Evolutionary conservation across 1,140 invertebrate genomes (phyloP).

Genomic region (Atopsyche davidsoni): DNA sequence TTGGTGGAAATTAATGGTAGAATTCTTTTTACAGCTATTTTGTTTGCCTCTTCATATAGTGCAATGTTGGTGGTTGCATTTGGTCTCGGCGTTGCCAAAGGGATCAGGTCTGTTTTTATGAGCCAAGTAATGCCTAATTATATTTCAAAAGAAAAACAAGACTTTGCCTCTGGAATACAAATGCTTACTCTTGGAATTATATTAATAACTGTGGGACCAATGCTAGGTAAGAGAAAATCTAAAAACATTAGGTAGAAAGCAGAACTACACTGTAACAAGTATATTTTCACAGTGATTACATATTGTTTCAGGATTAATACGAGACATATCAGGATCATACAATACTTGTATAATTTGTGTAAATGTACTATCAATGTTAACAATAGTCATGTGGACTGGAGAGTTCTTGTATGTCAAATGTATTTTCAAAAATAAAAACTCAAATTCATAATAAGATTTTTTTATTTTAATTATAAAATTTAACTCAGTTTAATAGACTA

Average conservation of each 20-base stretch:
- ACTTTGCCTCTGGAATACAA: slow-evolving; percentile 59
- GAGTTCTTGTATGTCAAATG: slow-evolving; percentile 40
- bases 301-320: slow-evolving; percentile 43
- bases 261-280: too few relatives aligned
- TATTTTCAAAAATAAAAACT: slow-evolving; percentile 8
- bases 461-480: too few relatives aligned
- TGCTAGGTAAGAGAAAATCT: slow-evolving; percentile 60
- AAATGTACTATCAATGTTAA: slow-evolving; percentile 40
- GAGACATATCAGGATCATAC: slow-evolving; percentile 42
- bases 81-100: slow-evolving; percentile 60
- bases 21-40: slow-evolving; percentile 44
- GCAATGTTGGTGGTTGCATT: slow-evolving; percentile 43
- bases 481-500: too few relatives aligned
- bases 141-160: slow-evolving; percentile 54
- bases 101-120: slow-evolving; percentile 62
- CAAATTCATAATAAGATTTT: too few relatives aligned
- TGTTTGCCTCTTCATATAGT: slow-evolving; percentile 41
- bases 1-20: too few relatives aligned
- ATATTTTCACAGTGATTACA: too few relatives aligned
- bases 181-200: slow-evolving; percentile 57
- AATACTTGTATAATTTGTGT: slow-evolving; percentile 39
- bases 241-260: too few relatives aligned
- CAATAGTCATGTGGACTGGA: slow-evolving; percentile 38
- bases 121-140: slow-evolving; percentile 61
- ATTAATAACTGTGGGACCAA: slow-evolving; percentile 53